phyloP scores from a whole-genome alignment of 2,113 vertebrate species.

The Hyperopisus bebe region DNA sequence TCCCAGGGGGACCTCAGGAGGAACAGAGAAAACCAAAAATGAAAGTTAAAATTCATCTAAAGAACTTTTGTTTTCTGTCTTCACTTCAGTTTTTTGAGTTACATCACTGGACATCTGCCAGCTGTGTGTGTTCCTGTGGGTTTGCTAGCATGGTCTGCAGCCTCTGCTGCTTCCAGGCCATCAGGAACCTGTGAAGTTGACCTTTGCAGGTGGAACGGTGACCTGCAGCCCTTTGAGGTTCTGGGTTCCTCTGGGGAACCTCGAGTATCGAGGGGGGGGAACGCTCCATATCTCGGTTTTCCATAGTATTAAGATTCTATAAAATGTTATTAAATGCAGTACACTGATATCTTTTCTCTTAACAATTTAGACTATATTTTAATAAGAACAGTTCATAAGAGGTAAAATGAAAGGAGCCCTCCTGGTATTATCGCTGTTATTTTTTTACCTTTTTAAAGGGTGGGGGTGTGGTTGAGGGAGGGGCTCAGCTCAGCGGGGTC shows the following conservation, averaged over 20 bases:
- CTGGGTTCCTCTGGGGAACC: constrained; percentile 17
- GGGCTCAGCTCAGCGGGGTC: background rate
- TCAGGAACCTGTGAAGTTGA: background rate
- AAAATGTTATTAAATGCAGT: constrained; percentile 64
- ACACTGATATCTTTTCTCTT: constrained; percentile 64
- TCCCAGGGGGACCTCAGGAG: constrained; percentile 1
- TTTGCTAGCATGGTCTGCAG: background rate
- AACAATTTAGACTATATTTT: constrained; percentile 62
- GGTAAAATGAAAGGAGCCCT: constrained; percentile 59
- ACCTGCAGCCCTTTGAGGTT: background rate
- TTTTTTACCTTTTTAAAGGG: constrained; percentile 29
- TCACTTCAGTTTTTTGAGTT: background rate
- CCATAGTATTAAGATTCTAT: constrained; percentile 59
- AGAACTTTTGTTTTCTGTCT: background rate
- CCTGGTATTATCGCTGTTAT: constrained; percentile 48
- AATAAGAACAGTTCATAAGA: constrained; percentile 57
- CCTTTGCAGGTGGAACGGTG: background rate
- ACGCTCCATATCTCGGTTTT: constrained; percentile 35
- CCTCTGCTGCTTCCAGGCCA: background rate
- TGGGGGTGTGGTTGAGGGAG: constrained; percentile 24
- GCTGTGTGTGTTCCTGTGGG: background rate
- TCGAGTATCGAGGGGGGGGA: constrained; percentile 31
- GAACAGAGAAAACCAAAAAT: constrained; percentile 4
- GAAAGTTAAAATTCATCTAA: background rate
- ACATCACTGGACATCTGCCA: background rate